Evolutionary conservation across 2,888 invertebrate genomes (phyloP).

Genomic region (Auanema freiburgensis): DNA sequence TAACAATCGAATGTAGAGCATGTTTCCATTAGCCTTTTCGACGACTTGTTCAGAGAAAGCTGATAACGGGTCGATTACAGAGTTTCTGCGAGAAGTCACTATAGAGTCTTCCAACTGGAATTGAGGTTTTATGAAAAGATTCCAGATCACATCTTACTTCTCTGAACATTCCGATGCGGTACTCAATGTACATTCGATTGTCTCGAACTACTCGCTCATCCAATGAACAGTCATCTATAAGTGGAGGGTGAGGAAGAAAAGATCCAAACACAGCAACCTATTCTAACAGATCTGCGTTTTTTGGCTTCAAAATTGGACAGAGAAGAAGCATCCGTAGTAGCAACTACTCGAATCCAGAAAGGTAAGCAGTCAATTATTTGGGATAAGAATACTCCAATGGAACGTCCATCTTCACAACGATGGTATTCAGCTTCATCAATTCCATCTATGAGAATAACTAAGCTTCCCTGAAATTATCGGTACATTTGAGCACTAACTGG

Average conservation of each 20-base stretch:
- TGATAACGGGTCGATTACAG: conserved; percentile 18
- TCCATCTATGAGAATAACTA: conserved; percentile 81
- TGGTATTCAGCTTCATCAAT: conserved; percentile 95
- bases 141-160: conserved; percentile 10
- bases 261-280: too few species aligned
- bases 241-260: conserved; percentile 19
- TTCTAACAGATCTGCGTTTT: conserved; percentile 7
- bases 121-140: not conserved
- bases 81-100: conserved; percentile 8
- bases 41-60: conserved; percentile 82
- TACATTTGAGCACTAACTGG: not conserved
- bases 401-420: conserved; percentile 89
- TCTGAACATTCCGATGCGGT: conserved; percentile 23
- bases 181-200: conserved; percentile 41
- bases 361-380: conserved; percentile 14
- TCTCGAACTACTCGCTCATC: conserved; percentile 56
- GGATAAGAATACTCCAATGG: conserved; percentile 73
- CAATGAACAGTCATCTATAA: conserved; percentile 50
- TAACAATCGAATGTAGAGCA: conserved; percentile 86
- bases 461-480: conserved; percentile 22
- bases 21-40: conserved; percentile 82
- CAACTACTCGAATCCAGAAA: conserved; percentile 21
- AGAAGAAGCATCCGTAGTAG: conserved; percentile 13
- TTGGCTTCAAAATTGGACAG: too few species aligned
- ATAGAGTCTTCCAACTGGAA: conserved; percentile 17